phyloP scores from a whole-genome alignment of 2,113 vertebrate species.

The Collichthys lucidus region DNA sequence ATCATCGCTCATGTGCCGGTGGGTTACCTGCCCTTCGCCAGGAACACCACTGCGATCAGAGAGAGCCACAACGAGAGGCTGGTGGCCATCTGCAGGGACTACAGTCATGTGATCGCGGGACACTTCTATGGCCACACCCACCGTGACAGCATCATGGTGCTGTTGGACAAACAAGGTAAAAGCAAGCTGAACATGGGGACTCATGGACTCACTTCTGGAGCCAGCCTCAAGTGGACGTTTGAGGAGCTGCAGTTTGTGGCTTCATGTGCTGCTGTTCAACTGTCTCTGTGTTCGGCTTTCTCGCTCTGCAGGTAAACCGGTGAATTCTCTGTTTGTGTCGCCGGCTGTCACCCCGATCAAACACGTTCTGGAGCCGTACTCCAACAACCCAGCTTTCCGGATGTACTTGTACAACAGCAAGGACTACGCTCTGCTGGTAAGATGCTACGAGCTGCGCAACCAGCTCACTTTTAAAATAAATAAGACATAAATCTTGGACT shows the following conservation, averaged over 20 bases:
- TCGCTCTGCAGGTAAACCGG: conserved; percentile 83
- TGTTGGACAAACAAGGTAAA: conserved; percentile 89
- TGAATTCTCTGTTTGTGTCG: conserved; percentile 92
- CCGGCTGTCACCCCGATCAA: conserved; percentile 95
- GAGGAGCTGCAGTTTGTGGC: too few species aligned
- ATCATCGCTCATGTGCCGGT: conserved; percentile 93
- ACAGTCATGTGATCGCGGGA: conserved; percentile 88
- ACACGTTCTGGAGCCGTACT: conserved; percentile 77
- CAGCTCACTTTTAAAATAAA: background rate
- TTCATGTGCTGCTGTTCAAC: too few species aligned
- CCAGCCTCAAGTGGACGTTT: too few species aligned
- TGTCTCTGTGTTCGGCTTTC: background rate
- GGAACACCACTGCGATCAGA: conserved; percentile 85
- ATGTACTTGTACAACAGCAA: conserved; percentile 87
- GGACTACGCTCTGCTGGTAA: conserved; percentile 88
- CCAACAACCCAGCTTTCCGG: conserved; percentile 94
- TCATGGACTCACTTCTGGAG: too few species aligned
- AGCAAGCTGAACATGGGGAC: too few species aligned
- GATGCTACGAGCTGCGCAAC: conserved; percentile 20
- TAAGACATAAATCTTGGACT: background rate
- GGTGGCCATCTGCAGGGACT: conserved; percentile 88
- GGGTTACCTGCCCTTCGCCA: conserved; percentile 89
- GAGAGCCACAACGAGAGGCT: conserved; percentile 88
- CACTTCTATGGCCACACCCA: conserved; percentile 98
- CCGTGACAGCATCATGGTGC: conserved; percentile 94